These are phyloP conservation scores for Stictonetta naevosa DNA, from an alignment of 2,113 vertebrate genomes.

Conservation along the genomic window DNA sequence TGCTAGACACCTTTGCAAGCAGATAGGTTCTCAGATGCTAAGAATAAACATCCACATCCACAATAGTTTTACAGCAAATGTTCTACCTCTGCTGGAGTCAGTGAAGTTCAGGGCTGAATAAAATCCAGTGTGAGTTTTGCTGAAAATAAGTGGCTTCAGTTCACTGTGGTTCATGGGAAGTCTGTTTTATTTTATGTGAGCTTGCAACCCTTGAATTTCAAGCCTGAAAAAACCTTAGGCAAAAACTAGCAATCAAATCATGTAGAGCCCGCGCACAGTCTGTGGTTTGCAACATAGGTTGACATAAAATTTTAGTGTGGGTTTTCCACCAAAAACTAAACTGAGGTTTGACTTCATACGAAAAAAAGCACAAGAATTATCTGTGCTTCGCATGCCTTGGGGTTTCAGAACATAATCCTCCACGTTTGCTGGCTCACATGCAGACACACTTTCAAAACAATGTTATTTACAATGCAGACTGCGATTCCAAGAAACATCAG, in stretches of 20 bases:
- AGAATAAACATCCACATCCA: not conserved
- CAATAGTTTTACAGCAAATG: not conserved
- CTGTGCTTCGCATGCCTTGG: not conserved
- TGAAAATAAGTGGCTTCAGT: constrained; percentile 27
- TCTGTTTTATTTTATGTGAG: constrained; percentile 42
- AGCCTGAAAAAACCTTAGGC: not conserved
- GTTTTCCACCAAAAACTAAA: constrained; percentile 12
- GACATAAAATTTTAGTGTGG: not conserved
- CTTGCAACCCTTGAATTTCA: constrained; percentile 3
- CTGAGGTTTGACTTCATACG: not conserved
- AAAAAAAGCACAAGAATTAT: not conserved
- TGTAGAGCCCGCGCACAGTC: not conserved
- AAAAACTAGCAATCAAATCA: not conserved
- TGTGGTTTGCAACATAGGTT: not conserved
- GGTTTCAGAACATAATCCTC: not conserved
- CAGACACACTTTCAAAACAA: not conserved
- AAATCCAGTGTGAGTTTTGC: not conserved
- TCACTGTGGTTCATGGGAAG: constrained; percentile 55
- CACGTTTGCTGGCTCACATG: not conserved
- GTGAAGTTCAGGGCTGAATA: constrained; percentile 49
- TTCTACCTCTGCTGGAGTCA: not conserved
- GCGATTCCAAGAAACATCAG: not conserved
- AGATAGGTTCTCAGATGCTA: not conserved
- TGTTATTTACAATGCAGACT: not conserved
- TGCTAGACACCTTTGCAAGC: not conserved